Base-by-base conservation (phyloP, 1,140 invertebrate genomes). In the Liolophura sinensis region DNA sequence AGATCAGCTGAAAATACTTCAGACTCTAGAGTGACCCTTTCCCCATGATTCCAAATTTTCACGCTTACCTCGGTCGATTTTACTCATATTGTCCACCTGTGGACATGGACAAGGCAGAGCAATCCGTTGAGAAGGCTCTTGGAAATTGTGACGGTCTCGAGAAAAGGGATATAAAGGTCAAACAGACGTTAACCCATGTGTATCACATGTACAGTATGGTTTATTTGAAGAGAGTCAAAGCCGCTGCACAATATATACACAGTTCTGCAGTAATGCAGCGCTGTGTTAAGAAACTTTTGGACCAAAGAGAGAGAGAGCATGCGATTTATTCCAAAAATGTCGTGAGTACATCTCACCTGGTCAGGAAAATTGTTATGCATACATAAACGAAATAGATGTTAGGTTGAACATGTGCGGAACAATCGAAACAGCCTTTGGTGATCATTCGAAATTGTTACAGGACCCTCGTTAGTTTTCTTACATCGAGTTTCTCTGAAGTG, bases 191-290 rank as follows among this genome's bases (percentile, higher is more conserved):
- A 24, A 70, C 67, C 62, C 71, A 73, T 46, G 65, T 73, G 22
- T 73, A 70, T 47, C 71, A 73, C 25, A 73, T 73, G 58, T 73
- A 67, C 63, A 67, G 71, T 1, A 73, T 62, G 25, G 57, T 70
- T 6, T 47, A 67, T 52, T 64, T 67, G 46, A 67, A 62, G 50
- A 54, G 58, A 58, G 54, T 72, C 51, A 50, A 61, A 66, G 47
- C 31, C 31, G 49, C 25, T 69, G 51, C 48, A 72, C 70, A 16
- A 67, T 40, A 40, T 9, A 40, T 5, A 40, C 31, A 40, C 31
- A 40, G n/a, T 40, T 9, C 31, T n/a, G n/a, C n/a, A n/a, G 58
- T 20, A 47, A 49, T 12, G 31, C 57, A 24, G 62, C 56, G 18
- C 16, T 60, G 61, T 47, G 27, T 70, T 0, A 46, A 67, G 49